phyloP scores from a whole-genome alignment of 2,888 invertebrate species.

The Leistus spinibarbis region DNA sequence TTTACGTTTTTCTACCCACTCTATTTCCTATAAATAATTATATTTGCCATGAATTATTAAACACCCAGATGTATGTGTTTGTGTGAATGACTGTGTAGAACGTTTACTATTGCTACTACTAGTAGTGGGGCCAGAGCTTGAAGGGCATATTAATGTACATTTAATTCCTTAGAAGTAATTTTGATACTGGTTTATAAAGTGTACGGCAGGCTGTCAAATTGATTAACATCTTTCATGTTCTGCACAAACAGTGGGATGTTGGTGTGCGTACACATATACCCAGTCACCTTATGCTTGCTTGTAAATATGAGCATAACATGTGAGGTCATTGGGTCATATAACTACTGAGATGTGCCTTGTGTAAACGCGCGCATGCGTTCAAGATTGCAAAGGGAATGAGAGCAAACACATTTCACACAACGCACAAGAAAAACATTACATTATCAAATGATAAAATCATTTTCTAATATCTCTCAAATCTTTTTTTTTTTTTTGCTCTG shows the following conservation, averaged over 20 bases:
- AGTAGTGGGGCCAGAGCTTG: too few species aligned
- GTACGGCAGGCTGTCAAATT: neutral
- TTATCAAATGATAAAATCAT: neutral
- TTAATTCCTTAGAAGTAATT: neutral
- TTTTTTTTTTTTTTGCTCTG: neutral
- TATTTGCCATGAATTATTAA: too few species aligned
- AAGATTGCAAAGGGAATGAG: neutral
- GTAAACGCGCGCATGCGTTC: neutral
- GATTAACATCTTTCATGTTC: neutral
- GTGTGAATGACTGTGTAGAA: too few species aligned
- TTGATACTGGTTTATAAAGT: neutral
- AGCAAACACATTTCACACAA: neutral
- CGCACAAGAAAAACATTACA: neutral
- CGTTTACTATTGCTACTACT: too few species aligned
- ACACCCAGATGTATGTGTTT: too few species aligned
- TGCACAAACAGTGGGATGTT: neutral
- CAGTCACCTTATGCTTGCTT: neutral
- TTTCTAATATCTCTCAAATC: neutral
- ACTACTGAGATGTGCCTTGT: neutral
- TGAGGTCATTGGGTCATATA: slow-evolving; percentile 12
- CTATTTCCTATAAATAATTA: too few species aligned
- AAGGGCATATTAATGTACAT: neutral
- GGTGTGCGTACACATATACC: neutral
- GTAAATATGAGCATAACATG: slow-evolving; percentile 7
- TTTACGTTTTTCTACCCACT: too few species aligned